These are phyloP conservation scores for Aselliscus stoliczkanus DNA, from an alignment of 2,797 vertebrate species.

Conservation along the genomic window DNA sequence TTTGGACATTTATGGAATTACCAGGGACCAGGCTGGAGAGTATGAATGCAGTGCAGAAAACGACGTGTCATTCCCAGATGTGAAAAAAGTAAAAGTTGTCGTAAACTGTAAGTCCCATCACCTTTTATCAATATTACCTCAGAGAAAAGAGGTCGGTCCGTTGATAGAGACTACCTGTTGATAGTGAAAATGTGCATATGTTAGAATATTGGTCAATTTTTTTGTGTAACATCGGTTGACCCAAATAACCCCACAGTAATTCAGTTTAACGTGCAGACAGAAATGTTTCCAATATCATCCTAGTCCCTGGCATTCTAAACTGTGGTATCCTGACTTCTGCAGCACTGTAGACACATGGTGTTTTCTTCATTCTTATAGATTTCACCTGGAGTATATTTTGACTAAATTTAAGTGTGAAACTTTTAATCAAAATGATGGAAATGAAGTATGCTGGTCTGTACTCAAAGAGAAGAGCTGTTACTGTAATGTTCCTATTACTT, in stretches of 20 bases:
- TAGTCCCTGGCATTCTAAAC: not conserved
- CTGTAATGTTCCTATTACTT: not conserved
- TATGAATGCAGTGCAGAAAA: slow-evolving; percentile 98
- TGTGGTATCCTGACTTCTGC: not conserved
- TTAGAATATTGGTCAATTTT: not conserved
- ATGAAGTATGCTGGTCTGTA: not conserved
- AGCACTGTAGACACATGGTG: not conserved
- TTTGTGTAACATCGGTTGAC: not conserved
- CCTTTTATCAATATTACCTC: not conserved
- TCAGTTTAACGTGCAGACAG: rapidly evolving
- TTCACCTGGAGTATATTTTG: not conserved
- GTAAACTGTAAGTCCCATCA: slow-evolving; percentile 94
- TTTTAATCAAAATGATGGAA: not conserved
- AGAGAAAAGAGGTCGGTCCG: not conserved
- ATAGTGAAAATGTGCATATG: not conserved
- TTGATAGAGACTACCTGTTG: not conserved
- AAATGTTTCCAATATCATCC: rapidly evolving
- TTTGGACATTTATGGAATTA: slow-evolving; percentile 96
- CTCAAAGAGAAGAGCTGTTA: not conserved
- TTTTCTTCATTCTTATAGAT: not conserved
- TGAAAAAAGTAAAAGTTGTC: slow-evolving; percentile 94
- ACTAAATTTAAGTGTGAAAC: not conserved
- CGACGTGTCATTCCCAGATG: slow-evolving; percentile 94
- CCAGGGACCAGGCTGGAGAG: slow-evolving; percentile 95
- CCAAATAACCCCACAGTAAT: not conserved